These are phyloP conservation scores for Thomomys bottae DNA, from an alignment of 2,113 vertebrate species.

Conservation along the genomic window DNA sequence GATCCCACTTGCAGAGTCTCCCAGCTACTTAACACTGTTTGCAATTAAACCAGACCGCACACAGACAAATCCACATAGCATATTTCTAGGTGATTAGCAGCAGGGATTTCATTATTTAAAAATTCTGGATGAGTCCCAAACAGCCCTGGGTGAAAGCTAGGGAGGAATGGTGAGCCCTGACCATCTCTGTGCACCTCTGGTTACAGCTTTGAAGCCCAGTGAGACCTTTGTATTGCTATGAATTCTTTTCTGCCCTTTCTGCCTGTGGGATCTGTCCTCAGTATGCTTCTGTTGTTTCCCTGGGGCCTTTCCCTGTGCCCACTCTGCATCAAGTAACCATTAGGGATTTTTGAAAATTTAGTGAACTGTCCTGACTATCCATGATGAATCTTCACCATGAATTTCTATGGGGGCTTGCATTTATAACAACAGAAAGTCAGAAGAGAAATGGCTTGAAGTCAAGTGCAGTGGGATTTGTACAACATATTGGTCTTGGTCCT, in stretches of 20 bases:
- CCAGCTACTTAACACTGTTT: neutral
- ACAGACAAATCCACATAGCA: too few relatives aligned
- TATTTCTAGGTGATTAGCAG: neutral
- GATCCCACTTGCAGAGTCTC: neutral
- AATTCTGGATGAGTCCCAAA: neutral
- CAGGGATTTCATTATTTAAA: conserved; percentile 15
- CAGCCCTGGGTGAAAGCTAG: neutral
- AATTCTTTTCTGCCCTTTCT: neutral
- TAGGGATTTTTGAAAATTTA: neutral
- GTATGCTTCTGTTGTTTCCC: too few relatives aligned
- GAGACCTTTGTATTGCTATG: neutral
- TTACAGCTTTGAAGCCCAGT: neutral
- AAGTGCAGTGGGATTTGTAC: neutral
- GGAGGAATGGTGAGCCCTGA: neutral
- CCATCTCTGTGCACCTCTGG: neutral
- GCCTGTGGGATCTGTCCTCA: neutral
- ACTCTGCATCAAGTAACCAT: neutral
- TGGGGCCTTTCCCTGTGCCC: neutral
- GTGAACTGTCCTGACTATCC: neutral
- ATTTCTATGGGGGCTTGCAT: neutral
- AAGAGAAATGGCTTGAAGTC: neutral
- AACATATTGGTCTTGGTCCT: neutral
- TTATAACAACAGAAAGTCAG: neutral
- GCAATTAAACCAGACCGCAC: neutral
- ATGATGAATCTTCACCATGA: neutral